Evolutionary conservation across 1,140 invertebrate genomes (phyloP).

Genomic region (Latrodectus geometricus): DNA sequence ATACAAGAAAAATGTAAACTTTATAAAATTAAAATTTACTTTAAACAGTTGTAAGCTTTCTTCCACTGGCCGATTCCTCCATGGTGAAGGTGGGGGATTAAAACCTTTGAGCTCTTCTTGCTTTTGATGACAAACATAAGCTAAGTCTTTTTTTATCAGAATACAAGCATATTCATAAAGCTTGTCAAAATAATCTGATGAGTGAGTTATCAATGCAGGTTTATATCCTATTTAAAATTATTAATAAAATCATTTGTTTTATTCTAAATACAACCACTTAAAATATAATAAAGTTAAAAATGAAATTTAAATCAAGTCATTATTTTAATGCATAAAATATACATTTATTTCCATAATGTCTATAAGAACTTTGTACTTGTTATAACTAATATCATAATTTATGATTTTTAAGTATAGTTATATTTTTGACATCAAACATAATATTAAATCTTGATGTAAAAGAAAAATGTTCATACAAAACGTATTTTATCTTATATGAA

Average conservation of each 20-base stretch:
- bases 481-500: too few relatives aligned
- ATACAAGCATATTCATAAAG: conserved; percentile 92
- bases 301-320: too few relatives aligned
- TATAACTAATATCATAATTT: too few relatives aligned
- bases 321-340: too few relatives aligned
- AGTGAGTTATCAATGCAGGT: conserved; percentile 93
- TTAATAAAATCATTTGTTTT: neutral
- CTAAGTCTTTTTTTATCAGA: conserved; percentile 87
- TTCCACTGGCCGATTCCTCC: conserved; percentile 88
- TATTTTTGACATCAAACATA: too few relatives aligned
- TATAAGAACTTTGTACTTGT: too few relatives aligned
- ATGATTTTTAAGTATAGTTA: too few relatives aligned
- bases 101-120: conserved; percentile 96
- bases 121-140: conserved; percentile 98
- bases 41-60: conserved; percentile 94
- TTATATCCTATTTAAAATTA: conserved; percentile 79
- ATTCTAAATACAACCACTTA: too few relatives aligned
- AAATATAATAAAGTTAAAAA: too few relatives aligned
- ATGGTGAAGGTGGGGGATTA: conserved; percentile 93
- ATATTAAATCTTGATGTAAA: too few relatives aligned
- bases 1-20: neutral
- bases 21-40: conserved; percentile 69
- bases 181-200: conserved; percentile 97
- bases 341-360: too few relatives aligned
- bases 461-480: too few relatives aligned